Base-by-base conservation (phyloP, 1,140 invertebrate species). In the Drosophila albomicans region DNA sequence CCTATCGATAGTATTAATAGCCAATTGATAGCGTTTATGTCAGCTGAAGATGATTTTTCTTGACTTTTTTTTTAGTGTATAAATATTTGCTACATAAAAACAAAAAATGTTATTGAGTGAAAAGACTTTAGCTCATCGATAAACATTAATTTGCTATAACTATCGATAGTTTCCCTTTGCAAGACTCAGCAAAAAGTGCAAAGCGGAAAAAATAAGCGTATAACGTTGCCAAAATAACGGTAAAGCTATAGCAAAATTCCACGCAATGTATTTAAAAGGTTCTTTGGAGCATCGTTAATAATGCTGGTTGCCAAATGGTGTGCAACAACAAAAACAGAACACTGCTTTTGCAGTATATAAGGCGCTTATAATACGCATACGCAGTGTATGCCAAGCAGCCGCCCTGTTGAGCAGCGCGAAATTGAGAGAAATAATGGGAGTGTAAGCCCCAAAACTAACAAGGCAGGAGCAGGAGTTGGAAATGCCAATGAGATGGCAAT, bases 141-240 rank as follows among this genome's bases (percentile, higher is more conserved):
- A 32, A 7, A 0, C 30, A 6, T 32, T 7, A 6, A 7, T 32
- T 41, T 10, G 8, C 1, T 10, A 41, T 3, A 1, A 41, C 3
- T 10, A 10, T 41, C 38, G 38, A 41, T 41, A 11, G 11, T 41
- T 41, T 51, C 25, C 6, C 25, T 3, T 16, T 56, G n/a, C 7
- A 56, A 41, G 32, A 11, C 15, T 11, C 32, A 57, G 32, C 15
- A 41, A 20, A 57, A 57, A 15, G 48, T 11, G 8, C 11, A 49
- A 28, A 85, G 57, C 82, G 82, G 82, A 86, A 86, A 81, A 86
- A 86, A 86, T 78, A 81, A 35, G 69, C 58, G 63, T 65, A 82
- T 77, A 74, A 86, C 52, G 64, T 62, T 76, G 48, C 46, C 46
- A 56, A 65, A 73, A 73, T 79, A 79, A 81, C 75, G 65, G 71